Conservation (phyloP, 2,113 vertebrate species). For the Serinus canaria region DNA sequence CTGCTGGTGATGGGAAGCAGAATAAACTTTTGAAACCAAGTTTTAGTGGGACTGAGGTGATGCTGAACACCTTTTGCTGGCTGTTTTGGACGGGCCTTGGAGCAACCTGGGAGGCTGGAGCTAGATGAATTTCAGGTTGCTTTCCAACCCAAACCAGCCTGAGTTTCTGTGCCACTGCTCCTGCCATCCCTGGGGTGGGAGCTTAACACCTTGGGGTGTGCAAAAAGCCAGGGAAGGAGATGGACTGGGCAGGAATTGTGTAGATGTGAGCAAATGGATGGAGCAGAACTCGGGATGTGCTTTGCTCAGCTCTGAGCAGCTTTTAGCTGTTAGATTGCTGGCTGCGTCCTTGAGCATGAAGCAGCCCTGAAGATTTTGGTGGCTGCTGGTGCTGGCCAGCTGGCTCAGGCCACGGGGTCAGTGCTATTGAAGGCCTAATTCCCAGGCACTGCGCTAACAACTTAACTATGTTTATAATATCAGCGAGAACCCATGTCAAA, state of each 20-base stretch:
- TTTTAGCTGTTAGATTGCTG: background rate
- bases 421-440: background rate
- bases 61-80: background rate
- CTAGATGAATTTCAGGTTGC: background rate
- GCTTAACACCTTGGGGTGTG: no score
- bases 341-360: background rate
- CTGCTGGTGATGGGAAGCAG: background rate
- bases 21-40: background rate
- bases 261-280: rapidly evolving
- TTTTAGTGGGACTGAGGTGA: background rate
- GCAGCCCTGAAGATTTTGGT: background rate
- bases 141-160: background rate
- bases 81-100: rapidly evolving
- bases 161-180: background rate
- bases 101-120: background rate
- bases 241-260: rapidly evolving
- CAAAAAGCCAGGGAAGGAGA: background rate
- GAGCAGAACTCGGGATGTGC: rapidly evolving
- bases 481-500: constrained; percentile 61
- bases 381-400: background rate
- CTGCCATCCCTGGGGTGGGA: background rate
- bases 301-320: rapidly evolving
- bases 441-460: background rate
- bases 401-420: background rate
- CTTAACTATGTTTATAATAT: constrained; percentile 52